These are phyloP conservation scores for Xanthia togata DNA, from an alignment of 2,888 invertebrate genomes.

Conservation along the genomic window DNA sequence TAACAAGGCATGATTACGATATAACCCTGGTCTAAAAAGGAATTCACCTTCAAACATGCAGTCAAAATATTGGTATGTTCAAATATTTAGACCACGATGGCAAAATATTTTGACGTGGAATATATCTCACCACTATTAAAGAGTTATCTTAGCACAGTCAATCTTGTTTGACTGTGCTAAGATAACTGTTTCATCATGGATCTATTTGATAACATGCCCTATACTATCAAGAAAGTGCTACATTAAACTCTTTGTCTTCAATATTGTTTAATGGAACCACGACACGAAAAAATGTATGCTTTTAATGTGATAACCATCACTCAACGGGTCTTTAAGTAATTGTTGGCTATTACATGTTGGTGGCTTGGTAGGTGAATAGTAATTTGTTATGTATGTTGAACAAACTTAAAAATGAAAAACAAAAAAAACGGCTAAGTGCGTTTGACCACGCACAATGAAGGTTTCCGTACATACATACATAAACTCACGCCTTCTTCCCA, in stretches of 20 bases:
- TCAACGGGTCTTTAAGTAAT: conserved; percentile 49
- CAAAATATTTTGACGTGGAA: neutral
- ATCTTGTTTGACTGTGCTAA: too few relatives aligned
- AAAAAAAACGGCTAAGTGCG: too few relatives aligned
- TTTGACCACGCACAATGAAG: too few relatives aligned
- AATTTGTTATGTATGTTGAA: conserved; percentile 22
- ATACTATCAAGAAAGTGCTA: conserved; percentile 32
- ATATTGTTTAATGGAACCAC: conserved; percentile 47
- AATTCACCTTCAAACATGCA: neutral
- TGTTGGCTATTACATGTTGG: conserved; percentile 32
- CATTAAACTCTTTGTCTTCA: conserved; percentile 36
- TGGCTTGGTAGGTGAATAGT: neutral
- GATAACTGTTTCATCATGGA: conserved; percentile 19
- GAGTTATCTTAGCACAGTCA: conserved; percentile 23
- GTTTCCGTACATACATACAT: too few relatives aligned
- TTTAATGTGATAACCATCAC: conserved; percentile 62
- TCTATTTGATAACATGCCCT: conserved; percentile 21
- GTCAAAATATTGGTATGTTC: neutral
- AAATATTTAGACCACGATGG: neutral
- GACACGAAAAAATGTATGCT: conserved; percentile 57
- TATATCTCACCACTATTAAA: neutral
- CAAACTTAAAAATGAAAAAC: neutral
- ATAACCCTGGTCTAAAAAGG: too few relatives aligned
- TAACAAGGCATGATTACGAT: too few relatives aligned
- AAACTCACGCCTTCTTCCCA: too few relatives aligned